Evolutionary conservation across 2,888 invertebrate species (phyloP).

Genomic region (Platycnemis pennipes): DNA sequence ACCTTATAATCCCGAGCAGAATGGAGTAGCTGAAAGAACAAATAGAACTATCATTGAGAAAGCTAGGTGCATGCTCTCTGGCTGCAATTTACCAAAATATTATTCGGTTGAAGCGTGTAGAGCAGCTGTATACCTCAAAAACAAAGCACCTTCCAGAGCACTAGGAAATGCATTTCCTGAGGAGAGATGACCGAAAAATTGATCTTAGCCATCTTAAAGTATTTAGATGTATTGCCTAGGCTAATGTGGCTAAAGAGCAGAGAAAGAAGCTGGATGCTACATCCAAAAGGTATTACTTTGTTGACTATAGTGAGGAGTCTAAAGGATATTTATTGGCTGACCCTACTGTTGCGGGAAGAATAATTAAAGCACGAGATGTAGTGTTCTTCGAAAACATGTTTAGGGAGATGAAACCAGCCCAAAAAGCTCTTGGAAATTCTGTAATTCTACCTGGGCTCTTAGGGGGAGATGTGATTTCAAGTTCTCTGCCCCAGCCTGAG

Average conservation of each 20-base stretch:
- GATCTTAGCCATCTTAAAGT: slow-evolving; percentile 75
- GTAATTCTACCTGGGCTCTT: neutral
- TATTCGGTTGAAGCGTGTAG: slow-evolving; percentile 75
- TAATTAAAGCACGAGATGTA: neutral
- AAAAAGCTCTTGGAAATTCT: neutral
- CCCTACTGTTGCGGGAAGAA: no score
- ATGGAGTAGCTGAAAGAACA: slow-evolving; percentile 75
- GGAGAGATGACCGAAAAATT: slow-evolving; percentile 75
- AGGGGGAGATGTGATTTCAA: neutral
- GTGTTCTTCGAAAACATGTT: neutral
- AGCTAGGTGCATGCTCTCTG: slow-evolving; percentile 70
- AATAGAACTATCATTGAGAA: slow-evolving; percentile 75
- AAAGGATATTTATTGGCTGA: neutral
- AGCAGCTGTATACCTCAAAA: slow-evolving; percentile 72
- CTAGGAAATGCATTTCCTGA: slow-evolving; percentile 74
- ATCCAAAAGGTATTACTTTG: slow-evolving; percentile 74
- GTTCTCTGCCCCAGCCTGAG: neutral
- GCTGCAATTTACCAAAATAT: slow-evolving; percentile 72
- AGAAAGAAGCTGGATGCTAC: slow-evolving; percentile 76
- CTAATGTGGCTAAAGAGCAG: slow-evolving; percentile 76
- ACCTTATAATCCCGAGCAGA: slow-evolving; percentile 76
- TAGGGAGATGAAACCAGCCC: neutral
- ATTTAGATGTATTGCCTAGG: slow-evolving; percentile 76
- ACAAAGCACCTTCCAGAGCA: slow-evolving; percentile 73
- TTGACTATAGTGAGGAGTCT: slow-evolving; percentile 74